Evolutionary conservation across 2,797 vertebrate genomes (phyloP).

Genomic region (Cuculus canorus): DNA sequence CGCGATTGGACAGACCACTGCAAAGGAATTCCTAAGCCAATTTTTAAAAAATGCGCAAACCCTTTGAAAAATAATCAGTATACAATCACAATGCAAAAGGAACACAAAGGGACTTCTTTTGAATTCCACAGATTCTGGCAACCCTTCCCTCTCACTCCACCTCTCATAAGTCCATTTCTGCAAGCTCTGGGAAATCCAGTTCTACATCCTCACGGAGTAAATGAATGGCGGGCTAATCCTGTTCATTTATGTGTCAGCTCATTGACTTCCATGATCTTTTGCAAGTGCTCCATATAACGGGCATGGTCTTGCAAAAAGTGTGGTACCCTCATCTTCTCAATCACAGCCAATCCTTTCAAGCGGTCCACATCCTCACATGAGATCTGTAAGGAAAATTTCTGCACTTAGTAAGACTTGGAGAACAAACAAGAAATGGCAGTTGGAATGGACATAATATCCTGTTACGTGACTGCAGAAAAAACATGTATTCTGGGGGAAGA

Average conservation of each 20-base stretch:
- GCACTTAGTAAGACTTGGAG: not conserved
- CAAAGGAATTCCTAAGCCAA: constrained; percentile 1
- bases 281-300: constrained; percentile 86
- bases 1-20: not conserved
- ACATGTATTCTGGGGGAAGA: not conserved
- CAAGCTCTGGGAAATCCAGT: not conserved
- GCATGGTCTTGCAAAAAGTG: constrained; percentile 90
- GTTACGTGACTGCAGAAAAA: not conserved
- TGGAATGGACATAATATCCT: not conserved
- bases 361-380: constrained; percentile 92
- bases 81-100: not conserved
- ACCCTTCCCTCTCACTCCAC: not conserved
- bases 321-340: constrained; percentile 87
- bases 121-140: not conserved
- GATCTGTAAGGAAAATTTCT: constrained; percentile 77
- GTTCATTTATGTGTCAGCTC: constrained; percentile 79
- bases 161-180: not conserved
- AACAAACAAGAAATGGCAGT: not conserved
- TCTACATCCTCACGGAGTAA: not conserved
- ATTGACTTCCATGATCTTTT: constrained; percentile 93
- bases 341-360: constrained; percentile 83
- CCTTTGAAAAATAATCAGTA: not conserved
- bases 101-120: not conserved
- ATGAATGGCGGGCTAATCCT: not conserved
- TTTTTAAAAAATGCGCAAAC: not conserved